Evolutionary conservation across 2,113 vertebrate species (phyloP).

Genomic region (Rhinogobius similis): DNA sequence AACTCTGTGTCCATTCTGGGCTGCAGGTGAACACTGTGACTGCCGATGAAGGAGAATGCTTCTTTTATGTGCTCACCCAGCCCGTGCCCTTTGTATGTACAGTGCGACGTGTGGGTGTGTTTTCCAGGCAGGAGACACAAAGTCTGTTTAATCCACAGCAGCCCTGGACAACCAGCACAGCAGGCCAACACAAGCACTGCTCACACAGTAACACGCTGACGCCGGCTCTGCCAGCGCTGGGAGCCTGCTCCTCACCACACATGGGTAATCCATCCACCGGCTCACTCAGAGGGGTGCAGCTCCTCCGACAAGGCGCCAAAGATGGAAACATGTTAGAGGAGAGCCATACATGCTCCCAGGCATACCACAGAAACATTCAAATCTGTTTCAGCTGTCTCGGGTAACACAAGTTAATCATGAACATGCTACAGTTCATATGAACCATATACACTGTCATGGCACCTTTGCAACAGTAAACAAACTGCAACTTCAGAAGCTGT

Average conservation of each 20-base stretch:
- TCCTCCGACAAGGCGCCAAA: slow-evolving; percentile 29
- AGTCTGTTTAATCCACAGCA: slow-evolving; percentile 92
- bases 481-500: neutral
- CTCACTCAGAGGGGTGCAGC: slow-evolving; percentile 48
- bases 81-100: slow-evolving; percentile 54
- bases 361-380: neutral
- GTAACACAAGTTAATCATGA: neutral
- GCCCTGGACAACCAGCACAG: slow-evolving; percentile 70
- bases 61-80: slow-evolving; percentile 35
- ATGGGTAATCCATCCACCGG: slow-evolving; percentile 61
- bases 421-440: neutral
- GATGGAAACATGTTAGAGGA: slow-evolving; percentile 53
- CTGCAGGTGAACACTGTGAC: slow-evolving; percentile 84
- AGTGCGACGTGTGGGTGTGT: slow-evolving; percentile 85
- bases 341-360: slow-evolving; percentile 15
- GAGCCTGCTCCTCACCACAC: slow-evolving; percentile 57
- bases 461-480: neutral
- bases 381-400: neutral
- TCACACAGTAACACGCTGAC: slow-evolving; percentile 30
- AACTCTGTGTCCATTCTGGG: slow-evolving; percentile 49
- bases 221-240: slow-evolving; percentile 26
- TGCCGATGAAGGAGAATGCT: slow-evolving; percentile 37
- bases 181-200: slow-evolving; percentile 86
- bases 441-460: neutral
- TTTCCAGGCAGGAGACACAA: slow-evolving; percentile 87